Conservation (phyloP, 2,113 vertebrate species). For the Crocuta crocuta region DNA sequence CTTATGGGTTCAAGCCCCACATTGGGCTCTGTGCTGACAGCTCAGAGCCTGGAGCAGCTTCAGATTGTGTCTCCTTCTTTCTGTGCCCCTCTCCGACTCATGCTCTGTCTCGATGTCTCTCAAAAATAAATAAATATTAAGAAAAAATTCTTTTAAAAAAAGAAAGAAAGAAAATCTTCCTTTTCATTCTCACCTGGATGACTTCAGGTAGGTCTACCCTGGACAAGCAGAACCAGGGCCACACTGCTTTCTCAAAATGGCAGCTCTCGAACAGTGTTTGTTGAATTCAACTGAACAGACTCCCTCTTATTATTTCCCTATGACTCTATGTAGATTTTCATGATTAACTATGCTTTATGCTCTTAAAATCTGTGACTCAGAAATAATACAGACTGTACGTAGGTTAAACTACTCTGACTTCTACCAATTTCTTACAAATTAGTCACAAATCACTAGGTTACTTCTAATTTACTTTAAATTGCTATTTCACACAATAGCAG, state of each 20-base stretch:
- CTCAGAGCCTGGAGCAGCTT: too few species aligned
- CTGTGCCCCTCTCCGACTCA: too few species aligned
- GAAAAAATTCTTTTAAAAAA: too few species aligned
- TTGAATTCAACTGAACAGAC: not conserved
- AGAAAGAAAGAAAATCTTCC: not conserved
- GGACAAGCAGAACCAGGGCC: not conserved
- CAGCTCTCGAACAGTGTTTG: not conserved
- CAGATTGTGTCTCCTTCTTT: too few species aligned
- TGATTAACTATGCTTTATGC: not conserved
- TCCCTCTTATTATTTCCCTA: not conserved
- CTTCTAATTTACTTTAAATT: not conserved
- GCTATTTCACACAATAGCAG: not conserved
- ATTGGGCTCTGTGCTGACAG: too few species aligned
- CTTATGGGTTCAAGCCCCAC: too few species aligned
- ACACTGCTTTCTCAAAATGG: not conserved
- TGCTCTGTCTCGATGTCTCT: too few species aligned
- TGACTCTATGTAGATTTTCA: not conserved
- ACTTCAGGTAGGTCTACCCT: not conserved
- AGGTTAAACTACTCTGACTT: not conserved
- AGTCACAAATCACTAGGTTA: not conserved
- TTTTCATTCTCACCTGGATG: not conserved
- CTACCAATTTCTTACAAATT: constrained; percentile 7
- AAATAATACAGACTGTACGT: not conserved
- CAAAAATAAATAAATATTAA: too few species aligned
- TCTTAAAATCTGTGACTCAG: not conserved